A percentile compares a stretch with the other conserved stretches of the same genome.
Conservation (phyloP, 2,113 vertebrate genomes). For the Motacilla tschutschensis region DNA sequence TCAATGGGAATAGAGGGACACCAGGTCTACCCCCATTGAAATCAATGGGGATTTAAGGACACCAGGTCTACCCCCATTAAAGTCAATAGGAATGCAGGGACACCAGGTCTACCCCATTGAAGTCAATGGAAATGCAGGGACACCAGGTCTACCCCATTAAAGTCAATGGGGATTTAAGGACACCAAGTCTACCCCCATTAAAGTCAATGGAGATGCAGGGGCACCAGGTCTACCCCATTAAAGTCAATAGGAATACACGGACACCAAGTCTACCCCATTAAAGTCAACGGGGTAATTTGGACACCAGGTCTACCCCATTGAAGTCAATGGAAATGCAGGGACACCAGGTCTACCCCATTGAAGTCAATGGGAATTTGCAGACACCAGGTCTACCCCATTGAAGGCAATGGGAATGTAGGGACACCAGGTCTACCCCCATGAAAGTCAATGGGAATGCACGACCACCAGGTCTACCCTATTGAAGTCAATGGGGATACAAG, state of each 20-base stretch:
- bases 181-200: background rate
- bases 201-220: accelerated
- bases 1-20: too few species aligned
- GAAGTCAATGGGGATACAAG: too few species aligned
- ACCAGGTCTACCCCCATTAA: background rate
- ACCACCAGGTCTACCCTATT: background rate
- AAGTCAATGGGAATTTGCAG: background rate
- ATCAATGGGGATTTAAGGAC: too few species aligned
- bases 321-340: accelerated
- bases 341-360: background rate
- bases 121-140: too few species aligned
- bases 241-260: accelerated
- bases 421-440: background rate
- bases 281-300: too few species aligned
- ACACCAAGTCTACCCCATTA: background rate
- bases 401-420: accelerated
- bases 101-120: background rate
- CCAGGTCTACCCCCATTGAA: too few species aligned
- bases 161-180: too few species aligned
- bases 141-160: background rate
- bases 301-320: background rate
- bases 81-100: accelerated
- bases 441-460: accelerated
- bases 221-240: background rate
- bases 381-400: background rate